A percentile compares a stretch with the other conserved stretches of the same genome.
phyloP scores from a whole-genome alignment of 2,113 vertebrate species.

The Poeciliopsis turrubarensis region DNA sequence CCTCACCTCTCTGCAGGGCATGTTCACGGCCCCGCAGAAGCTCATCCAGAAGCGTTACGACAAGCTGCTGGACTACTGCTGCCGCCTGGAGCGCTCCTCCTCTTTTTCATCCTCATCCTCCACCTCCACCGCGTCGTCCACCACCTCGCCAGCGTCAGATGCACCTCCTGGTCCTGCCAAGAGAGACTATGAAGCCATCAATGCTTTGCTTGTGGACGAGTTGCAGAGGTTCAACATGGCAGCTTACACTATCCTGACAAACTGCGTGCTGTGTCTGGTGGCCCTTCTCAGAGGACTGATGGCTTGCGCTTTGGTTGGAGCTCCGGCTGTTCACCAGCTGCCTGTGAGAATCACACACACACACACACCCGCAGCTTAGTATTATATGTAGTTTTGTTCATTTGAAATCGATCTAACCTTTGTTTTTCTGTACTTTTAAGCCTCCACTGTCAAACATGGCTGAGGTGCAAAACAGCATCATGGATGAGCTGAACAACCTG shows the following conservation, averaged over 20 bases:
- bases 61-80: slow-evolving; percentile 93
- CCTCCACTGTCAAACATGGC: slow-evolving; percentile 83
- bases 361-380: not conserved
- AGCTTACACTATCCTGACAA: slow-evolving; percentile 82
- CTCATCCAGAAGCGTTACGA: slow-evolving; percentile 98
- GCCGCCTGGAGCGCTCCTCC: slow-evolving; percentile 83
- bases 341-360: slow-evolving; percentile 77
- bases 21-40: slow-evolving; percentile 93
- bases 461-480: slow-evolving; percentile 89
- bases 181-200: slow-evolving; percentile 93
- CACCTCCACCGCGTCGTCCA: slow-evolving; percentile 49
- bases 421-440: slow-evolving; percentile 66
- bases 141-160: slow-evolving; percentile 59
- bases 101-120: slow-evolving; percentile 75
- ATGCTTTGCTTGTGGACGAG: slow-evolving; percentile 92
- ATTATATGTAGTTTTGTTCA: not conserved
- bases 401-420: not conserved
- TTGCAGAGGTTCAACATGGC: slow-evolving; percentile 90
- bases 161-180: slow-evolving; percentile 83
- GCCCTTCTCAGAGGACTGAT: slow-evolving; percentile 81
- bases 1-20: slow-evolving; percentile 84
- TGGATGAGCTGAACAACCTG: slow-evolving; percentile 90
- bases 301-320: slow-evolving; percentile 61
- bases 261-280: slow-evolving; percentile 84
- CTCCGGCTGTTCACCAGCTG: slow-evolving; percentile 73